Conservation (phyloP, 37 sponge, comb jelly and placozoan species). For the Oopsacas minuta region DNA sequence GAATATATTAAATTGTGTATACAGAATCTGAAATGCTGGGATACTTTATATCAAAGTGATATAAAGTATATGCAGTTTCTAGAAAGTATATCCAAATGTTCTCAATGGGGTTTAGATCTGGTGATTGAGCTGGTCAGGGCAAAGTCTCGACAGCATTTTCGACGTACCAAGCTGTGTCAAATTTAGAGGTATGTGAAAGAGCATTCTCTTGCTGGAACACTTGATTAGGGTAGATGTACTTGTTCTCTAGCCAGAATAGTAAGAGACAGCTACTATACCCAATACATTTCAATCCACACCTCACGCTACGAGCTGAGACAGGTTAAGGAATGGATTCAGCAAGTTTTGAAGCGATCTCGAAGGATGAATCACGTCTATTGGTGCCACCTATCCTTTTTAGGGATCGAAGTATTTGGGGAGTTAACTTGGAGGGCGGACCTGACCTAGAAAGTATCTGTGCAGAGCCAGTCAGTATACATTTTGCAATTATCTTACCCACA, state of each 20-base stretch:
- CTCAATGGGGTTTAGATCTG: not conserved
- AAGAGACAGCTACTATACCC: not conserved
- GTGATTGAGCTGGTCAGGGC: not conserved
- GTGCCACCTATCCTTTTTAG: not conserved
- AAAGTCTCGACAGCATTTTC: not conserved
- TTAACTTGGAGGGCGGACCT: no score
- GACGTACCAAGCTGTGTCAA: not conserved
- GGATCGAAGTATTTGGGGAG: no score
- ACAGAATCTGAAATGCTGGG: no score
- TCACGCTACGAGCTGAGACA: not conserved
- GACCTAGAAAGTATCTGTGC: no score
- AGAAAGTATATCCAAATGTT: not conserved
- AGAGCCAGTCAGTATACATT: no score
- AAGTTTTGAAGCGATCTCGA: not conserved
- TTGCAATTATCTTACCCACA: no score
- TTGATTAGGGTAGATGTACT: not conserved
- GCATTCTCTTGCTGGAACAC: not conserved
- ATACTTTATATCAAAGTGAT: no score
- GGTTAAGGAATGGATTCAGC: not conserved
- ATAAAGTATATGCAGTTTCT: not conserved
- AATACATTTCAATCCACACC: not conserved
- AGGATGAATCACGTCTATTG: not conserved
- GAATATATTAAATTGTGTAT: no score
- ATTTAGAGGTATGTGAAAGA: not conserved
- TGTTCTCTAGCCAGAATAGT: not conserved